These are phyloP conservation scores for Strigamia crassipes DNA, from an alignment of 2,888 invertebrate genomes.

Conservation along the genomic window DNA sequence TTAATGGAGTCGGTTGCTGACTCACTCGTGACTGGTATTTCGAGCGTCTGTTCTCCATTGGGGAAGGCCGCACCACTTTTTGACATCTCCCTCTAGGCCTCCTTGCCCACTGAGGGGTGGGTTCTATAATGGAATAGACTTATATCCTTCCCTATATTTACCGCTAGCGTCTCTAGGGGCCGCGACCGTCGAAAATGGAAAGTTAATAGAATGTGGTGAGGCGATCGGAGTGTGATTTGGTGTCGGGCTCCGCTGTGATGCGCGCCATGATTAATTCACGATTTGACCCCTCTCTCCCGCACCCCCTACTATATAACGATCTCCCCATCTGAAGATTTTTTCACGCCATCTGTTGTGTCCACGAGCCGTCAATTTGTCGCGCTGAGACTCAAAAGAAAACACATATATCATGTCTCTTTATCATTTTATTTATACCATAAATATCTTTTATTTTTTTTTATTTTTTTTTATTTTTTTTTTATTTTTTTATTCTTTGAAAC, in stretches of 20 bases:
- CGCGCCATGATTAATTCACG: slow-evolving; percentile 33
- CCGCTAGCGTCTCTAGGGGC: slow-evolving; percentile 17
- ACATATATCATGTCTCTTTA: not conserved
- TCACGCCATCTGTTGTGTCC: not conserved
- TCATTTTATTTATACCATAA: slow-evolving; percentile 1
- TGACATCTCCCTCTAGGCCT: slow-evolving; percentile 17
- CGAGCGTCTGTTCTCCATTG: slow-evolving; percentile 18
- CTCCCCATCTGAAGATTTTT: not conserved
- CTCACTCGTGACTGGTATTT: slow-evolving; percentile 5
- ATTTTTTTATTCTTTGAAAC: no score
- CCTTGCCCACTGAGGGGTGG: not conserved
- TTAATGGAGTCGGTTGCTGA: slow-evolving; percentile 30
- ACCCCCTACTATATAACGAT: not conserved
- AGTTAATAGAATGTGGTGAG: slow-evolving; percentile 30
- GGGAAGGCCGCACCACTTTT: slow-evolving; percentile 18
- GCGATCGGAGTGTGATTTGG: slow-evolving; percentile 30
- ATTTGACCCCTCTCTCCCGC: not conserved
- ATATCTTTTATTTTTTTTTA: not conserved
- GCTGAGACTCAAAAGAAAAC: not conserved
- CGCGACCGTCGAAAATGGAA: slow-evolving; percentile 20
- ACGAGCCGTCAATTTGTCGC: not conserved
- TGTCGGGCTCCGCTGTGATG: slow-evolving; percentile 34
- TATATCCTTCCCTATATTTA: slow-evolving; percentile 27
- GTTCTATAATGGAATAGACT: slow-evolving; percentile 12
- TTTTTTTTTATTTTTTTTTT: no score